Evolutionary conservation across 2,888 invertebrate species (phyloP).

Genomic region (Heliconius cydno): DNA sequence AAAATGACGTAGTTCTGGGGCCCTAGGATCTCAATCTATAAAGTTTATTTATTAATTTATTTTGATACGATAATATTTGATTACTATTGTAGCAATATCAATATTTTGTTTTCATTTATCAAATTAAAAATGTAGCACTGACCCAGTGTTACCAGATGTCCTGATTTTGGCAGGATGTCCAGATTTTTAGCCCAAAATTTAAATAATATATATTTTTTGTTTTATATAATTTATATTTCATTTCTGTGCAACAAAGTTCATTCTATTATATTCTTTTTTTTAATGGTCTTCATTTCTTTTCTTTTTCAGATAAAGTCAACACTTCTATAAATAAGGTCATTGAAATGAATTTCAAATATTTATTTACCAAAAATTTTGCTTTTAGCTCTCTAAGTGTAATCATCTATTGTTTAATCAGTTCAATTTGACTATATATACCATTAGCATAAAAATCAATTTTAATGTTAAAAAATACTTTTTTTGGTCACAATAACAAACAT

Average conservation of each 20-base stretch:
- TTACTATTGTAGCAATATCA: too few relatives aligned
- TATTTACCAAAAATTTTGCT: slow-evolving; percentile 63
- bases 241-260: not conserved
- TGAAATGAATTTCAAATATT: slow-evolving; percentile 58
- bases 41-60: too few relatives aligned
- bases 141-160: too few relatives aligned
- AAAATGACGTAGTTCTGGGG: too few relatives aligned
- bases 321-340: slow-evolving; percentile 54
- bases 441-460: slow-evolving; percentile 59
- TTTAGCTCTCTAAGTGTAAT: slow-evolving; percentile 71
- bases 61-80: too few relatives aligned
- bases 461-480: slow-evolving; percentile 47
- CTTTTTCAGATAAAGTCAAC: slow-evolving; percentile 58
- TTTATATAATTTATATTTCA: too few relatives aligned
- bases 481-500: slow-evolving; percentile 45
- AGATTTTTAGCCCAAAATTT: too few relatives aligned
- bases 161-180: too few relatives aligned
- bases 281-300: slow-evolving; percentile 18
- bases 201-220: too few relatives aligned
- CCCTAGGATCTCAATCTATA: too few relatives aligned
- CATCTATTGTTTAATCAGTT: slow-evolving; percentile 55
- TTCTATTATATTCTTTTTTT: not conserved
- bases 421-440: slow-evolving; percentile 54
- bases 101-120: too few relatives aligned
- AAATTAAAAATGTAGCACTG: too few relatives aligned